These are phyloP conservation scores for Megalurothrips usitatus DNA, from an alignment of 2,888 invertebrate species.

Conservation along the genomic window DNA sequence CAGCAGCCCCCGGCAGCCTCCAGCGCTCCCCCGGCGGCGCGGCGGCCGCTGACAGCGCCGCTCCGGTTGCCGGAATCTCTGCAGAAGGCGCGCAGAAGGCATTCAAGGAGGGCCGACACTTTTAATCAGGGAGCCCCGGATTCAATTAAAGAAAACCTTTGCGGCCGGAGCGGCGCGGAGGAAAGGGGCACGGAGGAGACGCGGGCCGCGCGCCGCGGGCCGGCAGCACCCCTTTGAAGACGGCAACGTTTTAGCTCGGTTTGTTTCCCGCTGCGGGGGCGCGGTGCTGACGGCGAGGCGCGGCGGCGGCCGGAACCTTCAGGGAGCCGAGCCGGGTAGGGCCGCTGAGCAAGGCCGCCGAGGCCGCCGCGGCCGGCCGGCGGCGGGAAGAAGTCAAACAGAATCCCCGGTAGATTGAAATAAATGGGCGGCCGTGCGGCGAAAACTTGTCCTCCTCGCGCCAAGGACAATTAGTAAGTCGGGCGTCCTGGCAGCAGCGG, in stretches of 20 bases:
- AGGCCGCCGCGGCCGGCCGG: background rate
- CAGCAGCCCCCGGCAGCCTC: background rate
- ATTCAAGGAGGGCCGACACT: background rate
- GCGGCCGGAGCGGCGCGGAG: background rate
- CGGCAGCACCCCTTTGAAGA: conserved; percentile 24
- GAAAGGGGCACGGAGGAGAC: background rate
- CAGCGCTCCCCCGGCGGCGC: background rate
- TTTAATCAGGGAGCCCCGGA: conserved; percentile 1
- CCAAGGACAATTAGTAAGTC: conserved; percentile 17
- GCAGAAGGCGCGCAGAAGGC: no score
- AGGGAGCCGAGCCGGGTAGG: background rate
- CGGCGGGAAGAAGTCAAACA: conserved; percentile 3
- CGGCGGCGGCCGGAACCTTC: no score
- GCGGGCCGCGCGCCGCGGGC: background rate
- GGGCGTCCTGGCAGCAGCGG: no score
- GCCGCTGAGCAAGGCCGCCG: background rate
- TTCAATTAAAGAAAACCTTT: conserved; percentile 23
- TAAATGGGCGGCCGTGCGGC: background rate
- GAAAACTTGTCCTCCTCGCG: background rate
- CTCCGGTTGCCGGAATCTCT: background rate
- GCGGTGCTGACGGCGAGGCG: background rate
- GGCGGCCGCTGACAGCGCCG: background rate
- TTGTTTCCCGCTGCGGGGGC: background rate
- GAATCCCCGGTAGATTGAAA: conserved; percentile 16
- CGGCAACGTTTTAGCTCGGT: background rate